These are phyloP conservation scores for Orestias chungarensis DNA, from an alignment of 2,797 vertebrate species.

Conservation along the genomic window DNA sequence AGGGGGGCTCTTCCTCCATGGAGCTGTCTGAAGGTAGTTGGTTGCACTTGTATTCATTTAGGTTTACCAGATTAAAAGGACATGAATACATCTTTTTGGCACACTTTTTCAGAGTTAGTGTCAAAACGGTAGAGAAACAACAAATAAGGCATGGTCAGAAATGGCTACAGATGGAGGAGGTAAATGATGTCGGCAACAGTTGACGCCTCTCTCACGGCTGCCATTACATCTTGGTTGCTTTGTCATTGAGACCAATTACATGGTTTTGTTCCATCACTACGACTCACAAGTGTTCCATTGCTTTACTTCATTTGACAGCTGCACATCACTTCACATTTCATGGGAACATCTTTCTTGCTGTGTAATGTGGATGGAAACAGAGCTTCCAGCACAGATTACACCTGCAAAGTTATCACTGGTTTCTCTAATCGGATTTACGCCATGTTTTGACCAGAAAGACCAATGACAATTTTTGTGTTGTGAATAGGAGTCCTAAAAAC, in stretches of 20 bases:
- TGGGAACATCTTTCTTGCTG: neutral
- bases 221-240: slow-evolving; percentile 7
- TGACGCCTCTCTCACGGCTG: slow-evolving; percentile 20
- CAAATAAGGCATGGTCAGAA: neutral
- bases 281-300: neutral
- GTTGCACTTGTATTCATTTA: too few species aligned
- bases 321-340: slow-evolving; percentile 1
- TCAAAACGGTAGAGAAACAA: neutral
- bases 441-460: neutral
- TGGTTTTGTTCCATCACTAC: slow-evolving; percentile 23
- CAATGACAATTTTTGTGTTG: neutral
- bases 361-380: neutral
- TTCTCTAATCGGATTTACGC: neutral
- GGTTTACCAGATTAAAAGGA: neutral
- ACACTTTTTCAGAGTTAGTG: neutral
- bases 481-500: neutral
- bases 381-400: neutral
- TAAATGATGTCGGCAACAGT: slow-evolving; percentile 9
- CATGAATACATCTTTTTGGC: neutral
- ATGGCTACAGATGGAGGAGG: slow-evolving; percentile 3
- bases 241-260: slow-evolving; percentile 25
- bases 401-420: slow-evolving; percentile 1
- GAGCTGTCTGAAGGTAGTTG: too few species aligned
- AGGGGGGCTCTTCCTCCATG: too few species aligned
- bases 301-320: slow-evolving; percentile 2